Conservation (phyloP, 2,888 invertebrate species). For the Troides helena region DNA sequence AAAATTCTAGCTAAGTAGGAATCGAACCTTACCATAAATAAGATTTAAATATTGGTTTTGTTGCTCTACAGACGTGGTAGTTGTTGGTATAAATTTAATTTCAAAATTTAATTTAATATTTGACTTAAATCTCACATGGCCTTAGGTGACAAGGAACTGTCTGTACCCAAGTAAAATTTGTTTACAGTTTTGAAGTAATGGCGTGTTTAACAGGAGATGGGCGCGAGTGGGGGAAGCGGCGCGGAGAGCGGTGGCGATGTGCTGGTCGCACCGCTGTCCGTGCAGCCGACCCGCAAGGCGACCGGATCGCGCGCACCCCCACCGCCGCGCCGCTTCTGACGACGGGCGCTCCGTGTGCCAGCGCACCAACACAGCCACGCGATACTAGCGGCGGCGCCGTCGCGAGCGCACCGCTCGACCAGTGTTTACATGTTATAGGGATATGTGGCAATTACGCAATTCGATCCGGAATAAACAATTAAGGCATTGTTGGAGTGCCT, state of each 20-base stretch:
- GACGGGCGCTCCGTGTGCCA: constrained; percentile 43
- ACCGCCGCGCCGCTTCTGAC: constrained; percentile 85
- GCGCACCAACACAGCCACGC: constrained; percentile 30
- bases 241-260: constrained; percentile 78
- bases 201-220: constrained; percentile 83
- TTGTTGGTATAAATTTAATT: too few relatives aligned
- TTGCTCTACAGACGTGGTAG: too few relatives aligned
- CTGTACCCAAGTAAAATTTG: too few relatives aligned
- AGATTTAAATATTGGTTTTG: background rate
- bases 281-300: constrained; percentile 91
- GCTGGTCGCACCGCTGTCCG: constrained; percentile 89
- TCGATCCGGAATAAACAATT: constrained; percentile 43
- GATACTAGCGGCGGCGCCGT: constrained; percentile 34
- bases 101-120: too few relatives aligned
- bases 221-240: constrained; percentile 76
- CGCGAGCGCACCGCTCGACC: constrained; percentile 29
- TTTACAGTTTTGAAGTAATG: constrained; percentile 1
- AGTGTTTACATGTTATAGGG: constrained; percentile 42
- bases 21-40: background rate
- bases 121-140: too few relatives aligned
- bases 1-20: background rate
- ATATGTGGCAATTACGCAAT: constrained; percentile 44
- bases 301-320: constrained; percentile 83
- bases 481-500: constrained; percentile 59
- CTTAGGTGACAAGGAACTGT: background rate